Base-by-base conservation (phyloP, 1,140 invertebrate genomes). In the Bicyclus anynana region DNA sequence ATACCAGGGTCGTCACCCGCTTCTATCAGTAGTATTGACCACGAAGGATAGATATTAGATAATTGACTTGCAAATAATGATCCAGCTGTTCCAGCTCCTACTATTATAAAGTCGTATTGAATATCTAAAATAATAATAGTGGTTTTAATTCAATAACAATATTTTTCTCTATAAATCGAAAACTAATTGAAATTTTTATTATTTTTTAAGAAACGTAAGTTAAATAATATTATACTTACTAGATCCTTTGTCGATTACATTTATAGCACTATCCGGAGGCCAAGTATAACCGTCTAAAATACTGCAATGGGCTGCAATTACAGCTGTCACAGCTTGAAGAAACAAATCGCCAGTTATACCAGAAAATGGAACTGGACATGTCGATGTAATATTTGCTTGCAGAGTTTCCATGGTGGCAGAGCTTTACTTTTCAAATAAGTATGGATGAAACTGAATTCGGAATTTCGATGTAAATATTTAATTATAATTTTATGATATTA, bases 81-180 rank as follows among this genome's bases (percentile, higher is more conserved):
- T 18, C 93, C 93, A 1, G 94, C 93, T 0, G 93, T 92, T 6
- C 94, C 94, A 5, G 92, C 94, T 1, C 94, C 94, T 5, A 94
- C 87, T 1, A 91, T 65, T n/a, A 91, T 84, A 52, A 91, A 91
- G 66, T 91, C 90, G 50, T 85, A 91, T n/a, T 56, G 33, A 46
- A 37, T 14, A 6, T 42, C 57, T 80, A 71, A 79, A 49, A 53
- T 10, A 18, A 53, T 10, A 18, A 38, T 49, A 21, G 2, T 47
- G 3, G n/a, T 14, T 20, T 26, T 1, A 14, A 38, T 38, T 38
- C 0, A 2, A 10, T 14, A 38, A 3, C 12, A 10, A n/a, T 35
- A 40, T 4, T 27, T 26, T 26, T 26, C 23, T 7, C 23, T 4
- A 26, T 26, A 26, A 26, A 26, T 4, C 23, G 7, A n/a, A n/a